Base-by-base conservation (phyloP, 2,797 vertebrate species). In the Botia kubotai region DNA sequence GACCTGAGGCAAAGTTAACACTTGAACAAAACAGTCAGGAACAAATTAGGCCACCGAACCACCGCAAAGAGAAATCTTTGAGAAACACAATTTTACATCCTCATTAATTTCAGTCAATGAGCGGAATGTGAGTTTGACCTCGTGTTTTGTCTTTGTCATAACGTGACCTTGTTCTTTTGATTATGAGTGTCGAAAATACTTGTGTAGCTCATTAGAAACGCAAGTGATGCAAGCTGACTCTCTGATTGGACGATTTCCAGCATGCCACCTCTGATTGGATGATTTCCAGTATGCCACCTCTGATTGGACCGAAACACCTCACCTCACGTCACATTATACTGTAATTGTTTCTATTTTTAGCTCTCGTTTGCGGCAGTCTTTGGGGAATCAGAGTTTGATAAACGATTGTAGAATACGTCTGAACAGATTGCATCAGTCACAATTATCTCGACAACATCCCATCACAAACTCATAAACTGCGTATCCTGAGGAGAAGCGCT, bases 391-490 rank as follows among this genome's bases (percentile, higher is more conserved):
- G 65, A 33, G 63, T 79, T 65, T 79, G 77, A 72, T 72, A 72
- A 79, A 79, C n/a, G n/a, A 33, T 55, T 72, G 29, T 43, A 57
- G 69, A 72, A 72, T 23, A 48, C 57, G 67, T 80, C 69, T 66
- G 69, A 55, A 65, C 66, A 60, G 60, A 72, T 80, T 66, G 58
- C 77, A 72, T 66, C 77, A 72, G 58, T 72, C 58, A 53, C 46
- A 72, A 66, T 43, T 53, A 79, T 43, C 23, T 70, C 39, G 63
- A 55, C n/a, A 36, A 63, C 13, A 70, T 39, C 68, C 23, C 52
- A 80, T 80, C 48, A 73, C 60, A 80, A 80, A 80, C 78, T 80
- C 62, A 80, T 73, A 80, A 80, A 10, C 19, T 43, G 21, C 14
- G 26, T 66, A 67, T 80, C 78, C 70, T 43, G 21, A 16, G 70